These are phyloP conservation scores for Lottia gigantea DNA, from an alignment of 2,888 invertebrate genomes.

Conservation along the genomic window DNA sequence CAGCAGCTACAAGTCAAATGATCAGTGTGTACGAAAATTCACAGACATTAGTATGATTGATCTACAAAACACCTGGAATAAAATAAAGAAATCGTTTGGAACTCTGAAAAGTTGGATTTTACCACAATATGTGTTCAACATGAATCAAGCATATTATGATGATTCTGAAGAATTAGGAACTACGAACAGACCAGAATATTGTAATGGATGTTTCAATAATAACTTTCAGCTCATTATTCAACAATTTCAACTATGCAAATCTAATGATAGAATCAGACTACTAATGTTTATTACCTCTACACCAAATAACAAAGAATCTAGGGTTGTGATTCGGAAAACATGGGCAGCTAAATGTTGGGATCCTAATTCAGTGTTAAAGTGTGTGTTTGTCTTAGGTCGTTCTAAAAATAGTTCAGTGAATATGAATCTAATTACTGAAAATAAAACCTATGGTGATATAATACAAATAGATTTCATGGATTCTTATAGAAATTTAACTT, in stretches of 20 bases:
- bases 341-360: constrained; percentile 43
- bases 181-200: constrained; percentile 31
- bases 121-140: neutral
- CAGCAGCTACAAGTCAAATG: too few species aligned
- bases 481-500: constrained; percentile 51
- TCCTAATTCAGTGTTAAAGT: constrained; percentile 24
- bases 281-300: constrained; percentile 43
- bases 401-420: constrained; percentile 12
- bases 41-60: neutral
- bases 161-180: neutral
- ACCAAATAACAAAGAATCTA: constrained; percentile 26
- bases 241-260: constrained; percentile 31
- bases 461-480: constrained; percentile 45
- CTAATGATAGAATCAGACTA: constrained; percentile 27
- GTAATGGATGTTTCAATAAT: constrained; percentile 38
- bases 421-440: constrained; percentile 29
- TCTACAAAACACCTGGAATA: constrained; percentile 1
- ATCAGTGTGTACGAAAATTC: neutral
- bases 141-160: neutral
- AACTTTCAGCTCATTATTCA: constrained; percentile 36
- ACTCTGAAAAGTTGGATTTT: too few species aligned
- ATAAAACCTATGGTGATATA: constrained; percentile 39
- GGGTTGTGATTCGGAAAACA: constrained; percentile 42
- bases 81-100: neutral
- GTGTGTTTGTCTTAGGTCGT: constrained; percentile 42